Percentiles rank a stretch among this genome's conserved stretches.
Conservation (phyloP, 1,140 invertebrate genomes). For the Anagrus nilaparvatae region DNA sequence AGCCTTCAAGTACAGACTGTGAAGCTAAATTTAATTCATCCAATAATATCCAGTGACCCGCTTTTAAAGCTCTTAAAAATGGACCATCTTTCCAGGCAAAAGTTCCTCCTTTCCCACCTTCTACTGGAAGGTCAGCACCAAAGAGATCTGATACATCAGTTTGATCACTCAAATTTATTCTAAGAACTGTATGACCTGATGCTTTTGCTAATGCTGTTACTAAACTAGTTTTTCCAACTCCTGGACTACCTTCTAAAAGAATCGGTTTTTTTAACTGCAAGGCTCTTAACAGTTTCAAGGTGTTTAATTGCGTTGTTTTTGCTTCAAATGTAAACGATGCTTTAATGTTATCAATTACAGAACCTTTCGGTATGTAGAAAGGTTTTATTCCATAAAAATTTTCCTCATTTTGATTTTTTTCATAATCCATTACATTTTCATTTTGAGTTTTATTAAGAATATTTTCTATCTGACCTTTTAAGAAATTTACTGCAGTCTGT, state of each 20-base stretch:
- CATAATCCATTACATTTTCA: slow-evolving; percentile 6
- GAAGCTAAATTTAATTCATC: slow-evolving; percentile 98
- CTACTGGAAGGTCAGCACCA: slow-evolving; percentile 92
- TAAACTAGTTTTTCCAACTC: slow-evolving; percentile 95
- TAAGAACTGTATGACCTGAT: slow-evolving; percentile 70
- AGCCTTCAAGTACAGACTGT: slow-evolving; percentile 93
- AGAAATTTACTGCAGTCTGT: slow-evolving; percentile 40
- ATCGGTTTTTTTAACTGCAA: slow-evolving; percentile 86
- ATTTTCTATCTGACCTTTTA: slow-evolving; percentile 41
- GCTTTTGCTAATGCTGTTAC: slow-evolving; percentile 83
- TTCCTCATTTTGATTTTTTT: background rate
- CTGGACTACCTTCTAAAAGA: slow-evolving; percentile 93
- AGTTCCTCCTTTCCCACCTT: slow-evolving; percentile 70
- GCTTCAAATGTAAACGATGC: slow-evolving; percentile 64
- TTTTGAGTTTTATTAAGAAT: slow-evolving; percentile 16
- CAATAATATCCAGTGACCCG: slow-evolving; percentile 92
- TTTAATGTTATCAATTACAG: slow-evolving; percentile 20
- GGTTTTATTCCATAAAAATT: slow-evolving; percentile 57
- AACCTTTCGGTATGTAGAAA: slow-evolving; percentile 55
- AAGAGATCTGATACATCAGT: slow-evolving; percentile 97
- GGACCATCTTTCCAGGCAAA: slow-evolving; percentile 97
- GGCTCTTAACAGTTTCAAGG: slow-evolving; percentile 72
- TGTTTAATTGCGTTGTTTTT: slow-evolving; percentile 75
- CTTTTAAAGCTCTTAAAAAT: slow-evolving; percentile 82
- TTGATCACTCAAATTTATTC: slow-evolving; percentile 98